These are phyloP conservation scores for Laothoe populi DNA, from an alignment of 2,888 invertebrate species.

Conservation along the genomic window DNA sequence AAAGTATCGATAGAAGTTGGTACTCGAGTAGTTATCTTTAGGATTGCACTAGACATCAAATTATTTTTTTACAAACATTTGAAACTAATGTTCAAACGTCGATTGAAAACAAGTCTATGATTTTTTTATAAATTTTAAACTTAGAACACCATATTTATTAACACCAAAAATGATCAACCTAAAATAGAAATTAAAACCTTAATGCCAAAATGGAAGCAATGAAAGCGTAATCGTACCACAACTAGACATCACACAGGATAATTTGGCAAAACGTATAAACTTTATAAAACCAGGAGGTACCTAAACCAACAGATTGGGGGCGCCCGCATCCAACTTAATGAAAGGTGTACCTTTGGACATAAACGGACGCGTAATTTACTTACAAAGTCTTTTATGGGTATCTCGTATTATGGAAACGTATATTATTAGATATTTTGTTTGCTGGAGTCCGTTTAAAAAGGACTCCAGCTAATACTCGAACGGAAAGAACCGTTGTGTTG, in stretches of 20 bases:
- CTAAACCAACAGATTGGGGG: conserved; percentile 9
- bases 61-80: too few relatives aligned
- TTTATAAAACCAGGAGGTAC: conserved; percentile 1
- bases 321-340: conserved; percentile 18
- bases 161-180: too few relatives aligned
- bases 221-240: not conserved
- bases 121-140: too few relatives aligned
- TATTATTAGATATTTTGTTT: too few relatives aligned
- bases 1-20: not conserved
- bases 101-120: too few relatives aligned
- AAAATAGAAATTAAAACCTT: too few relatives aligned
- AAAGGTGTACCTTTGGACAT: conserved; percentile 16
- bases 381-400: conserved; percentile 25
- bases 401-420: not conserved
- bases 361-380: conserved; percentile 17
- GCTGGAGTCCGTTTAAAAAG: too few relatives aligned
- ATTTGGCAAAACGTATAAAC: conserved; percentile 13
- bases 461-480: too few relatives aligned
- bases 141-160: too few relatives aligned
- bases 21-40: not conserved
- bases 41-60: too few relatives aligned
- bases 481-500: too few relatives aligned
- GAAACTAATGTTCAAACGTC: too few relatives aligned
- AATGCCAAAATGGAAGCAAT: not conserved
- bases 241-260: not conserved